Base-by-base conservation (phyloP, 2,797 vertebrate genomes). In the Typhlichthys eigenmanni region DNA sequence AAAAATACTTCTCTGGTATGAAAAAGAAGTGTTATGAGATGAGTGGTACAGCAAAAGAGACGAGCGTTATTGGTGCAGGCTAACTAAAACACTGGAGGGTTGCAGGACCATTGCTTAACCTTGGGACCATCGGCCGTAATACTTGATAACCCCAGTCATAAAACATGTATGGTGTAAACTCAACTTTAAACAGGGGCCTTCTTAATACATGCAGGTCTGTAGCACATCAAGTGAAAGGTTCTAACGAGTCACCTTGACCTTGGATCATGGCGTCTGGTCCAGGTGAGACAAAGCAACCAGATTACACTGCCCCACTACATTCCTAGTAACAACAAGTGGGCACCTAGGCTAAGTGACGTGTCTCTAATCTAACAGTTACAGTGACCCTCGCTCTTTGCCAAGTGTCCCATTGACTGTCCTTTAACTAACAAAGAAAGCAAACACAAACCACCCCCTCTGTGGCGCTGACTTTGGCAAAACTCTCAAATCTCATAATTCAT, bases 181-280 rank as follows among this genome's bases (percentile, higher is more conserved):
- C 72, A 47, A 71, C 55, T 61, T 74, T 70, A 80, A 72, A 70
- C 65, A 57, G 38, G 47, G 58, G 34, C 51, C 64, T 63, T 57
- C 52, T 58, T 75, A 71, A 76, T 72, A 53, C 65, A 76, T 58
- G 60, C 67, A 43, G 64, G 52, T 46, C 65, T 75, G 65, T 70
- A 79, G 62, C 67, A 51, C 60, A 58, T 24, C 17, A 19, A 16
- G 47, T 73, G 64, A 51, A 64, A 74, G 72, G 66, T 56, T 79
- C 77, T 75, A 59, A 75, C 60, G 58, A 79, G 80, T 75, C 60
- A 46, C 53, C 56, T 64, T 60, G 67, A 69, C 75, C 74, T 74
- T 77, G 66, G 32, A 72, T 62, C 62, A 55, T 74, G 62, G 69
- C 75, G 68, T 74, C 16, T 13, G 58, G 84, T 63, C 61, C 69